phyloP scores from a whole-genome alignment of 2,888 invertebrate genomes.

The Sepiola atlantica region DNA sequence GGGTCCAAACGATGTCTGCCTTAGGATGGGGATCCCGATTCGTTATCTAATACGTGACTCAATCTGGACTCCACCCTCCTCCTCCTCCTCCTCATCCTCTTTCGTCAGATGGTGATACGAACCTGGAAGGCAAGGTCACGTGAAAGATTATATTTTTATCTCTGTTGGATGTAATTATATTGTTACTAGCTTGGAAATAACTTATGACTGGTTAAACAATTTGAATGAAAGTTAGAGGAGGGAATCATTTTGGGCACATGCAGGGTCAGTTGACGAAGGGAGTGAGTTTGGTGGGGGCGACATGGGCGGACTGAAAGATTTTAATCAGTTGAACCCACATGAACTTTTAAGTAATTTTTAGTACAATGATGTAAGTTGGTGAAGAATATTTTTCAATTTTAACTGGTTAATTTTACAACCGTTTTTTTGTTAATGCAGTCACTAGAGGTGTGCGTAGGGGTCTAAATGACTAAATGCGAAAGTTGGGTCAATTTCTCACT shows the following conservation, averaged over 20 bases:
- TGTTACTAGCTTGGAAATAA: not conserved
- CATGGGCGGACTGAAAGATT: not conserved
- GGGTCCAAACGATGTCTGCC: not conserved
- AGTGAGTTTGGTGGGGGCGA: not conserved
- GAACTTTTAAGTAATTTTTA: not conserved
- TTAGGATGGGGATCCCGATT: not conserved
- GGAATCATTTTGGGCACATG: not conserved
- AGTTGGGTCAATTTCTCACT: too few species aligned
- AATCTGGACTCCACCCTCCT: not conserved
- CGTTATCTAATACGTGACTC: not conserved
- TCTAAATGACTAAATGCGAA: not conserved
- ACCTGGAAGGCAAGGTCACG: not conserved
- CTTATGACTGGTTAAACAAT: not conserved
- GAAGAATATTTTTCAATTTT: not conserved
- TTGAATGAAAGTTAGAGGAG: conserved; percentile 3
- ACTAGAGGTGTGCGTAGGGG: not conserved
- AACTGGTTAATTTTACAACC: not conserved
- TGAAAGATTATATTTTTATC: not conserved
- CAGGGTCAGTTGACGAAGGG: not conserved
- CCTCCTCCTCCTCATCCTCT: not conserved
- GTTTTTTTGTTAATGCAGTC: too few species aligned
- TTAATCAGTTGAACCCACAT: not conserved
- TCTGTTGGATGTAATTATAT: not conserved
- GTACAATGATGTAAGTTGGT: not conserved
- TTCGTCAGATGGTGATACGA: not conserved